phyloP scores from a whole-genome alignment of 1,140 invertebrate genomes.

The Theocolax elegans region DNA sequence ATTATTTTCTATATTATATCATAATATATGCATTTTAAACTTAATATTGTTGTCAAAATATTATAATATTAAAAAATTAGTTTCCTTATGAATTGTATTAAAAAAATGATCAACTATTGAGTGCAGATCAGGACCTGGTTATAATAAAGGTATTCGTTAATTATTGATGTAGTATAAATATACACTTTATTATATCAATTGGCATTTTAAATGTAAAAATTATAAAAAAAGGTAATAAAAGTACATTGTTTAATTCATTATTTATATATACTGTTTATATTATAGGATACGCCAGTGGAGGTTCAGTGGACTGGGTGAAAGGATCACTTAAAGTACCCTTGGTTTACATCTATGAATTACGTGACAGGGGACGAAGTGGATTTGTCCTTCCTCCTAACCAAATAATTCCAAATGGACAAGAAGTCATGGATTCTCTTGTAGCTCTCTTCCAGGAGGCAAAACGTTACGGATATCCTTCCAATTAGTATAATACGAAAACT shows the following conservation, averaged over 20 bases:
- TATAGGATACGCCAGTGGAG: background rate
- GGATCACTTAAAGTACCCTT: background rate
- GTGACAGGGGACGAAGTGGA: conserved; percentile 10
- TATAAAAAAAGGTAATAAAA: background rate
- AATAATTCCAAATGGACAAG: conserved; percentile 13
- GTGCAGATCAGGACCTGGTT: no score
- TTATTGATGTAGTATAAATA: no score
- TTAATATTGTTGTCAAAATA: no score
- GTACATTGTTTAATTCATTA: background rate
- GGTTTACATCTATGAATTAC: background rate
- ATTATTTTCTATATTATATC: no score
- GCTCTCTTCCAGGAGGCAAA: background rate
- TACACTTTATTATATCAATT: no score
- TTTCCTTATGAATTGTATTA: no score
- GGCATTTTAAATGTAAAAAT: background rate
- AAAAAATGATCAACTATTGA: no score
- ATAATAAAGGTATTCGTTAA: no score
- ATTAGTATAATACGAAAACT: no score
- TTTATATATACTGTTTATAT: background rate
- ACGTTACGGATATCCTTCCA: conserved; percentile 8
- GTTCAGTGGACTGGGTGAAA: conserved; percentile 7
- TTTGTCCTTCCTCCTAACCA: background rate
- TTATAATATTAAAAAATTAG: no score
- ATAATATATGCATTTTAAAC: no score
- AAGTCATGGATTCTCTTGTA: conserved; percentile 5